Evolutionary conservation across 2,797 vertebrate species (phyloP), one percentile per base, ranked within the genome.

Genomic region (Karalla daura): DNA sequence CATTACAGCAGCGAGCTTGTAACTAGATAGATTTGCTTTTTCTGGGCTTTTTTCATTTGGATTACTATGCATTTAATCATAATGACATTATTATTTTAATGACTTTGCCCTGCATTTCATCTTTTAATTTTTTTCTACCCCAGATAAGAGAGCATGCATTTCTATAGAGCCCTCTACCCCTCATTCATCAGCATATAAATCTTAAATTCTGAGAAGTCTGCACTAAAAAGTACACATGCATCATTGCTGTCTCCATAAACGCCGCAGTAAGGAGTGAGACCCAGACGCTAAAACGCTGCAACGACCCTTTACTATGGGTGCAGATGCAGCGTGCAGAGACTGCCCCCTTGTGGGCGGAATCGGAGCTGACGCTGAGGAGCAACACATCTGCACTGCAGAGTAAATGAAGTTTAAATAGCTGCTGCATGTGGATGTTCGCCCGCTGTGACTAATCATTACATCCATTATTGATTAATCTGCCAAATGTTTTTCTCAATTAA

Each of bases 291-390:
- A 79, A 58, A 69, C 20, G 54, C 15, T 63, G 61, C 1, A 79
- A 40, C 8, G 2, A 9, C 20, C 46, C 28, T 72, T 68, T 33
- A 76, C 7, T 0, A 1, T 21, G 17, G 36, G 11, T 15, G 13
- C 5, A 32, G 5, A 59, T 69, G 44, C 0, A 59, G 59, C 28
- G 10, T 68, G 83, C 44, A 78, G 24, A 52, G 88, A 80, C 85
- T 85, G 35, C 91, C 92, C 67, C 76, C 91, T 88, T 62, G 88
- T 91, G 93, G 90, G 37, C 39, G 12, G 39, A 61, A 24, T 1
- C 4, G 6, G 24, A 70, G 71, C 24, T 0, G 2, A 50, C 0
- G 2, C 27, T 39, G 0, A 41, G 10, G 21, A 30, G 28, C 28
- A 5, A n/a, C n/a, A n/a, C n/a, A n/a, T n/a, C n/a, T n/a, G n/a